phyloP scores from a whole-genome alignment of 2,113 vertebrate genomes.

The Neoarius graeffei region DNA sequence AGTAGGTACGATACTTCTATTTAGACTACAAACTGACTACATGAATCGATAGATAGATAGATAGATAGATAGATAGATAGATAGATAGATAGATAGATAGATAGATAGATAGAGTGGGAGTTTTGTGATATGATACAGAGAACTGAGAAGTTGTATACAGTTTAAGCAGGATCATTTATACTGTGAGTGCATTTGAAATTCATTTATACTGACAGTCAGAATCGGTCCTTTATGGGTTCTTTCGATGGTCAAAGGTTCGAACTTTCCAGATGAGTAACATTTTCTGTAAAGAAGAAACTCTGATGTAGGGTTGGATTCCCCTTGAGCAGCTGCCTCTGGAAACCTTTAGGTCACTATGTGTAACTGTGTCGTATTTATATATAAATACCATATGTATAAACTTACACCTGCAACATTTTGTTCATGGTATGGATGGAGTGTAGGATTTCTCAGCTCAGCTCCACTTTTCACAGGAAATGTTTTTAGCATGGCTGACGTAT shows the following conservation, averaged over 20 bases:
- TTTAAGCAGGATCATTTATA: not conserved
- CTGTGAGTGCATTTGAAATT: not conserved
- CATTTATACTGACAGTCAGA: not conserved
- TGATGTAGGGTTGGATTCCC: not conserved
- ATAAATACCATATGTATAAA: not conserved
- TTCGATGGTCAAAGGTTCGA: not conserved
- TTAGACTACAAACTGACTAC: not conserved
- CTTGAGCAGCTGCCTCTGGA: not conserved
- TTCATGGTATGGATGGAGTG: not conserved
- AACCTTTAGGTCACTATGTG: not conserved
- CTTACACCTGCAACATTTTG: not conserved
- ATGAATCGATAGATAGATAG: not conserved
- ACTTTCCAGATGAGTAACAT: not conserved
- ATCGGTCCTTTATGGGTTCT: not conserved
- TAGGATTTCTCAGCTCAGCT: not conserved
- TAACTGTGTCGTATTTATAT: not conserved
- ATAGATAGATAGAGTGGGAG: no score
- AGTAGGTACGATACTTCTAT: not conserved
- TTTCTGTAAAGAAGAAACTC: not conserved
- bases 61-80: not conserved
- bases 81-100: not conserved
- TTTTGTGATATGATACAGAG: not conserved
- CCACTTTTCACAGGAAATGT: not conserved
- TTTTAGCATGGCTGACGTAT: not conserved
- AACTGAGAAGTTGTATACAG: not conserved